phyloP scores from a whole-genome alignment of 2,797 vertebrate species.

The Sternarchorhynchus goeldii region DNA sequence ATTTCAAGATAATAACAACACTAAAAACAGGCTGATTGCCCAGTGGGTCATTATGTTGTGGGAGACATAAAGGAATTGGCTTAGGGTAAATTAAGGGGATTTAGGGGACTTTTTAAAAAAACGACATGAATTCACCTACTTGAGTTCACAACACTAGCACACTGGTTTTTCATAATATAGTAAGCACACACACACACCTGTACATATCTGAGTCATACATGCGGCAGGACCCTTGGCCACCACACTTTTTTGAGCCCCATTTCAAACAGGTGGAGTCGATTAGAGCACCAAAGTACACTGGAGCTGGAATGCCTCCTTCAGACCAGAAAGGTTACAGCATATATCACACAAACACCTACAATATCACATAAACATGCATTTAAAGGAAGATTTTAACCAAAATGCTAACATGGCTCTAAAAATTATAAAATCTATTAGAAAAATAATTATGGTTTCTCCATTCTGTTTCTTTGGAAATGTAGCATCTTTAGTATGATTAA shows the following conservation, averaged over 20 bases:
- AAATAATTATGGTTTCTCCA: no score
- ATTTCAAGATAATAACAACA: no score
- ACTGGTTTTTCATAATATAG: not conserved
- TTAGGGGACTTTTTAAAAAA: no score
- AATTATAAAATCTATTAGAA: not conserved
- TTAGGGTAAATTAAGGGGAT: no score
- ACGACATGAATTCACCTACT: no score
- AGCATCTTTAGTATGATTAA: not conserved
- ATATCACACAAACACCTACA: not conserved
- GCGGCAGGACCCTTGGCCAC: slow-evolving; percentile 81
- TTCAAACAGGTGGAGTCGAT: slow-evolving; percentile 91
- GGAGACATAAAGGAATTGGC: no score
- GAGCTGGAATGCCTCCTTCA: slow-evolving; percentile 90
- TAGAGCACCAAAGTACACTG: slow-evolving; percentile 86
- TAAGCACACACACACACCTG: slow-evolving; percentile 69
- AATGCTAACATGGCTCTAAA: not conserved
- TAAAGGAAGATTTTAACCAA: not conserved
- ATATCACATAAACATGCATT: not conserved
- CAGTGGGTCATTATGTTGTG: no score
- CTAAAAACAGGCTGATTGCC: no score
- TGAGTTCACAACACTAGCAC: no score
- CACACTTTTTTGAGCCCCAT: slow-evolving; percentile 80
- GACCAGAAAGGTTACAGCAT: slow-evolving; percentile 1
- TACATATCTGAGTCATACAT: slow-evolving; percentile 81
- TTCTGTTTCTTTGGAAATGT: no score